Base-by-base conservation (phyloP, 2,797 vertebrate species). In the Glossophaga mutica region DNA sequence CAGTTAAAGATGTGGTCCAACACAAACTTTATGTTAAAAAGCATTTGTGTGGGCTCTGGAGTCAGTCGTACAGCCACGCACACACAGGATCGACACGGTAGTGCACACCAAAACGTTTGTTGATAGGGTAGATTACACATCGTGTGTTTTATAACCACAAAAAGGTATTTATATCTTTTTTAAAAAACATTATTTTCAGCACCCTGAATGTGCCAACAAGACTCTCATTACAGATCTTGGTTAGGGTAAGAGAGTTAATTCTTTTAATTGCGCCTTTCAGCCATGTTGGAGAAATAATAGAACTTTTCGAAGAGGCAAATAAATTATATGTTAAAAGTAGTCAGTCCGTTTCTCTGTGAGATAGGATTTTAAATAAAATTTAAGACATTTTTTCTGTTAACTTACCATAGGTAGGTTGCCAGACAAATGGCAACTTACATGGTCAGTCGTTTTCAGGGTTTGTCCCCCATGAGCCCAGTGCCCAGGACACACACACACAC, bases 1-100 rank as follows among this genome's bases (percentile, higher is more conserved):
- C 96, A 95, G 85, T 96, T 96, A 96, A 98, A 98, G 96, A 98
- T 96, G 95, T 97, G 97, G 96, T 94, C 92, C 97, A 87, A 97
- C 95, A 94, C 96, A 44, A 90, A 62, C 39, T 96, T 96, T 88
- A 65, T 87, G 83, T 88, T 97, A 73, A 94, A 97, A 98, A 97
- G 91, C 68, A 87, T 26, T 15, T 21, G 0, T 95, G 94, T 96
- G 32, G 48, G 67, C 81, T 86, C 87, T 82, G 9, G 52, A 82
- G 57, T 68, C n/a, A 21, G 62, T 29, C 24, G 8, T 22, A 68
- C n/a, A 57, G 34, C 22, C 48, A 5, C 6, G 15, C 32, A 18
- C 52, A 32, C 5, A 8, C 1, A 79, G 34, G 78, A 85, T 50
- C n/a, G 24, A 48, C 18, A 39, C 65, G 52, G 29, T 18, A 14